Evolutionary conservation across 2,888 invertebrate species (phyloP).

Genomic region (Polylopha cassiicola): DNA sequence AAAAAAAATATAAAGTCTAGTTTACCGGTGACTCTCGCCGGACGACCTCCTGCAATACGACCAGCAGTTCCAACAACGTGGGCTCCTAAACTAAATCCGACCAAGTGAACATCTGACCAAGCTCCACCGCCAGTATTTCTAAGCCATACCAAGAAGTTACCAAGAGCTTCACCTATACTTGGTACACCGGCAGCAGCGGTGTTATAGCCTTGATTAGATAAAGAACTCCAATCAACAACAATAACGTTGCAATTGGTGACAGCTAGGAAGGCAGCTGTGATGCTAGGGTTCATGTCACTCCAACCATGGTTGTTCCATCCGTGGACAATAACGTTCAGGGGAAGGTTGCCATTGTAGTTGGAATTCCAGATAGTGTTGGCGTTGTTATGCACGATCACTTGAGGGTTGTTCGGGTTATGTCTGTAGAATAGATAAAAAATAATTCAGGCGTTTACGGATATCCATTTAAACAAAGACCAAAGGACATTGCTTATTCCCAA

Average conservation of each 20-base stretch:
- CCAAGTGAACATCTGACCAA: constrained; percentile 43
- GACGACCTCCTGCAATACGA: constrained; percentile 30
- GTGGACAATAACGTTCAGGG: constrained; percentile 40
- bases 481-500: no score
- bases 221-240: constrained; percentile 41
- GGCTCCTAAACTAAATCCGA: constrained; percentile 54
- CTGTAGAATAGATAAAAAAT: no score
- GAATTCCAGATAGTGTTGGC: constrained; percentile 36
- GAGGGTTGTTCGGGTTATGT: constrained; percentile 33
- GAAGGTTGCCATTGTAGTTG: constrained; percentile 34
- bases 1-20: no score
- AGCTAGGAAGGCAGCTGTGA: constrained; percentile 40
- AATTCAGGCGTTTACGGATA: no score
- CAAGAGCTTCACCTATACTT: constrained; percentile 29
- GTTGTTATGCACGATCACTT: constrained; percentile 36
- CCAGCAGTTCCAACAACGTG: constrained; percentile 50
- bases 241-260: constrained; percentile 42
- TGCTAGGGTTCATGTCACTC: constrained; percentile 30
- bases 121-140: constrained; percentile 37
- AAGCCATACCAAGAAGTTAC: constrained; percentile 42
- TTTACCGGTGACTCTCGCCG: constrained; percentile 30
- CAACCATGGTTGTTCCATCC: constrained; percentile 42
- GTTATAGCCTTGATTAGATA: constrained; percentile 28
- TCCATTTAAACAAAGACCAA: no score
- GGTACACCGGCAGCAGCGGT: constrained; percentile 28